These are phyloP conservation scores for Laterallus jamaicensis DNA, from an alignment of 2,113 vertebrate species.

Conservation along the genomic window DNA sequence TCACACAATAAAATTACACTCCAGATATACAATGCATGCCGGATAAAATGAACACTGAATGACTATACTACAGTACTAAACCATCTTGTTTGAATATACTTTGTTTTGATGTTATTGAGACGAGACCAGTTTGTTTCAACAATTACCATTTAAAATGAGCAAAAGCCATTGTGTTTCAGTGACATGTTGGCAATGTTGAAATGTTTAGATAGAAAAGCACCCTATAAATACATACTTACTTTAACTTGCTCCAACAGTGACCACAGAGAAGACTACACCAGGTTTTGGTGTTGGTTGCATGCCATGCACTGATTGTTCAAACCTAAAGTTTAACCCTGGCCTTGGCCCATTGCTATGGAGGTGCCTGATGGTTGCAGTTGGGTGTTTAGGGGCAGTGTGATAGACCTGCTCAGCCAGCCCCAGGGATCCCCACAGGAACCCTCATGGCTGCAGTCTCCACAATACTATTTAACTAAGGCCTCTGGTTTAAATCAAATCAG, in stretches of 20 bases:
- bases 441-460: not conserved
- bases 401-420: not conserved
- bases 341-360: not conserved
- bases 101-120: not conserved
- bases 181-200: not conserved
- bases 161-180: not conserved
- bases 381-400: too few relatives aligned
- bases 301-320: not conserved
- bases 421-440: not conserved
- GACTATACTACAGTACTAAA: not conserved
- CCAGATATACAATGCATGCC: too few relatives aligned
- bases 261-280: not conserved
- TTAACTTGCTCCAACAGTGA: not conserved
- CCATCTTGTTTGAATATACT: not conserved
- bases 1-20: not conserved
- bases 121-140: not conserved
- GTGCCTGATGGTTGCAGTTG: not conserved
- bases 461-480: not conserved
- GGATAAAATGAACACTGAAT: not conserved
- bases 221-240: not conserved
- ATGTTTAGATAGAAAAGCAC: not conserved
- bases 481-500: not conserved
- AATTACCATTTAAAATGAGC: not conserved
- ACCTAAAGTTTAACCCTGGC: not conserved
- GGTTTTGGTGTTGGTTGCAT: not conserved